These are phyloP conservation scores for Villa cingulata DNA, from an alignment of 2,888 invertebrate species.

Conservation along the genomic window DNA sequence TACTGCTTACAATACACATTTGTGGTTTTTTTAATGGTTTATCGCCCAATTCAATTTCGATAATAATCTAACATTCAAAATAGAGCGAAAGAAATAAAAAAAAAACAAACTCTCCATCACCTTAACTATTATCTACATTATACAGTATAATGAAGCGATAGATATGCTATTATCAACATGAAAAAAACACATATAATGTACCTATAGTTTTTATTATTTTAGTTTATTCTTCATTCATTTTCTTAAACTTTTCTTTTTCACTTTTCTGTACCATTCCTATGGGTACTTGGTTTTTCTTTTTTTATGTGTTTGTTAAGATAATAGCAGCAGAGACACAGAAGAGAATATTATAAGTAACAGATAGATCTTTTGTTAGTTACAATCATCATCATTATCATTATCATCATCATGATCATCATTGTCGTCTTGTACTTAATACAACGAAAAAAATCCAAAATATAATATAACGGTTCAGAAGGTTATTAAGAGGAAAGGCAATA, in stretches of 20 bases:
- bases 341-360: too few relatives aligned
- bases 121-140: too few relatives aligned
- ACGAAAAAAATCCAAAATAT: too few relatives aligned
- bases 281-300: too few relatives aligned
- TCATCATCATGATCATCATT: not conserved
- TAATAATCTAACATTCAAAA: not conserved
- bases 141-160: not conserved
- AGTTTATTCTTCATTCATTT: too few relatives aligned
- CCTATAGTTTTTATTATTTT: too few relatives aligned
- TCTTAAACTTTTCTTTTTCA: too few relatives aligned
- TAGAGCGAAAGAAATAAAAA: too few relatives aligned
- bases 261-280: too few relatives aligned
- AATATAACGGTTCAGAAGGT: slow-evolving; percentile 3
- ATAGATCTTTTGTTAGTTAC: too few relatives aligned
- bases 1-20: not conserved
- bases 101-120: not conserved
- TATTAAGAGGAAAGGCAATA: slow-evolving; percentile 6
- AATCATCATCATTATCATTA: not conserved
- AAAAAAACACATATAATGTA: too few relatives aligned
- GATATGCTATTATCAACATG: not conserved
- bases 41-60: not conserved
- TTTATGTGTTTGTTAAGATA: not conserved
- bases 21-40: not conserved
- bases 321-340: not conserved
- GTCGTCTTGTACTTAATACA: not conserved